Evolutionary conservation across 2,888 invertebrate species (phyloP).

Genomic region (Marasmarcha lunaedactyla): DNA sequence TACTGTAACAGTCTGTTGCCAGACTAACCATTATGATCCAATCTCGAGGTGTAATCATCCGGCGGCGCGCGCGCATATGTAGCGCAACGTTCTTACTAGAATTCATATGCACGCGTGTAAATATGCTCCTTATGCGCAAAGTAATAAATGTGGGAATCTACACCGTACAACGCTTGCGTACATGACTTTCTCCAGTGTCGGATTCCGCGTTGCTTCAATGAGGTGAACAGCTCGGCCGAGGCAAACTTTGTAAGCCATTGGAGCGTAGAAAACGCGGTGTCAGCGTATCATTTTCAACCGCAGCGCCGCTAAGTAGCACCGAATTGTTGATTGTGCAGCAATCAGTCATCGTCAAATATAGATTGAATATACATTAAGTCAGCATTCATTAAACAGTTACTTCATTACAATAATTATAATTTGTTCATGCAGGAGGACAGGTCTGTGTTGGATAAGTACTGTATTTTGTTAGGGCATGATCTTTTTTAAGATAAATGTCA

Average conservation of each 20-base stretch:
- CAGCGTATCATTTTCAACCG: conserved; percentile 53
- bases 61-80: conserved; percentile 33
- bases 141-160: not conserved
- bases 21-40: conserved; percentile 53
- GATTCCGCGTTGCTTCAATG: conserved; percentile 58
- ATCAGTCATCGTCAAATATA: conserved; percentile 13
- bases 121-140: not conserved
- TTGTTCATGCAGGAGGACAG: no score
- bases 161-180: conserved; percentile 30
- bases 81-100: conserved; percentile 28
- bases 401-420: no score
- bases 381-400: no score
- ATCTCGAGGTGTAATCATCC: conserved; percentile 45
- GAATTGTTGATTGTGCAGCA: conserved; percentile 10
- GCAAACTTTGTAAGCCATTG: conserved; percentile 23
- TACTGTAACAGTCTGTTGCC: conserved; percentile 24
- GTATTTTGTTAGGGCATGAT: no score
- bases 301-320: not conserved
- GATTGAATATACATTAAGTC: no score
- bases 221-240: conserved; percentile 48
- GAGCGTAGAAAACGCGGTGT: conserved; percentile 34
- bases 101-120: not conserved
- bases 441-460: no score
- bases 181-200: conserved; percentile 59
- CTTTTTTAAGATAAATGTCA: no score